Conservation (phyloP, 2,797 vertebrate species). For the Myotis planiceps region DNA sequence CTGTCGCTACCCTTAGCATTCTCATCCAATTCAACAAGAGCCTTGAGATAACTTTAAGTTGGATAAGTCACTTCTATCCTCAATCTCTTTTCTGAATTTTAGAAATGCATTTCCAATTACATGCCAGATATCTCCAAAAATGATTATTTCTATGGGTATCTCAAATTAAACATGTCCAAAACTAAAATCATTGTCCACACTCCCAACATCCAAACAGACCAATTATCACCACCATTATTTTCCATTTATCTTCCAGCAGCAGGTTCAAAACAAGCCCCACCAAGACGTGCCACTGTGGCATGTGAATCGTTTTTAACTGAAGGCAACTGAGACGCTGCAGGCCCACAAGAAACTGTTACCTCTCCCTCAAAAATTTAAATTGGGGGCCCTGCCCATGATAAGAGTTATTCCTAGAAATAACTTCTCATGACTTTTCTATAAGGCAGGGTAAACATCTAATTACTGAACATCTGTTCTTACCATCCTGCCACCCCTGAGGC, state of each 20-base stretch:
- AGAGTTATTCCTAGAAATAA: not conserved
- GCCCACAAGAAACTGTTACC: not conserved
- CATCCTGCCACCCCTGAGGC: not conserved
- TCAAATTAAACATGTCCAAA: conserved; percentile 10
- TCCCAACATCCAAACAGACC: not conserved
- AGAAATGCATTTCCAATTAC: not conserved
- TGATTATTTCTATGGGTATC: not conserved
- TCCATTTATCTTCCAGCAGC: not conserved
- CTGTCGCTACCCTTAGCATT: not conserved
- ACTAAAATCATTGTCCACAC: not conserved
- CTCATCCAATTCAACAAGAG: not conserved
- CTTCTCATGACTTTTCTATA: not conserved
- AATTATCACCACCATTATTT: not conserved
- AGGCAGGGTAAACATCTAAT: not conserved
- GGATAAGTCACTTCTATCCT: not conserved
- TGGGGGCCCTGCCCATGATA: not conserved
- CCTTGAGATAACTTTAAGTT: not conserved
- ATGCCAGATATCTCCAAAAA: not conserved
- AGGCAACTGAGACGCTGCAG: not conserved
- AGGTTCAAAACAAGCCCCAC: not conserved
- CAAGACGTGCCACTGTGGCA: not conserved
- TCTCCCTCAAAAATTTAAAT: not conserved
- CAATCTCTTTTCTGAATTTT: not conserved
- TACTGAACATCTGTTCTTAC: not conserved
- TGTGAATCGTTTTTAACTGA: not conserved